Percentiles rank a stretch among this genome's conserved stretches.
Conservation (phyloP, 2,888 invertebrate genomes). For the Melinaea marsaeus region DNA sequence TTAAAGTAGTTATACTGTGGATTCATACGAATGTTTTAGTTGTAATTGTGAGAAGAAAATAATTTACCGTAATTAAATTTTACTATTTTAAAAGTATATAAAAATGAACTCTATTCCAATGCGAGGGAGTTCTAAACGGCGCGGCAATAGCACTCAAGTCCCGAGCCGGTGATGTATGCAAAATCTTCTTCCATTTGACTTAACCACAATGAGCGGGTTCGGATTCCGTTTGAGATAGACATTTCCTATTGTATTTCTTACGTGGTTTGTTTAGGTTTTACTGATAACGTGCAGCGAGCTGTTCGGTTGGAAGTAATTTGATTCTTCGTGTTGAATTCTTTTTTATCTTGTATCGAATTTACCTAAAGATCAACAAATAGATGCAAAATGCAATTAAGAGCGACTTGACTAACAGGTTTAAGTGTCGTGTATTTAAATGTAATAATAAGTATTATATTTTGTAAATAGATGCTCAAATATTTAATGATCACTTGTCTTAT, state of each 20-base stretch:
- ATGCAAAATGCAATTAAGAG: no score
- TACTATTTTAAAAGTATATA: not conserved
- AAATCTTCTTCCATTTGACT: slow-evolving; percentile 22
- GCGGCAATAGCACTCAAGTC: not conserved
- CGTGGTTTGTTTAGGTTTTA: not conserved
- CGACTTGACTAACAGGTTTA: no score
- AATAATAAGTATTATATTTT: no score
- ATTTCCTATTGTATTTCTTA: slow-evolving; percentile 3
- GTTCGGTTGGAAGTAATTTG: not conserved
- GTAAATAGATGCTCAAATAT: no score
- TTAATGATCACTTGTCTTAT: no score
- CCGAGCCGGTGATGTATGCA: slow-evolving; percentile 19
- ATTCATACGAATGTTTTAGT: not conserved
- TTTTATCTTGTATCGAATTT: no score
- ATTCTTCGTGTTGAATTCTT: not conserved
- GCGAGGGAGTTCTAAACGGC: not conserved
- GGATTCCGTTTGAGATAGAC: not conserved
- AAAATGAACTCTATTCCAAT: not conserved
- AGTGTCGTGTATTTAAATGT: no score
- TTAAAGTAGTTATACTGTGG: no score
- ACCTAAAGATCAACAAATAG: no score
- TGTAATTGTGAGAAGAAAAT: not conserved
- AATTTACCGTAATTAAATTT: not conserved
- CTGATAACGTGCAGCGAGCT: not conserved
- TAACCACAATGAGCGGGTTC: slow-evolving; percentile 17